Conservation (phyloP, 92 coral and sea anemone species). For the Phymanthus crucifer region DNA sequence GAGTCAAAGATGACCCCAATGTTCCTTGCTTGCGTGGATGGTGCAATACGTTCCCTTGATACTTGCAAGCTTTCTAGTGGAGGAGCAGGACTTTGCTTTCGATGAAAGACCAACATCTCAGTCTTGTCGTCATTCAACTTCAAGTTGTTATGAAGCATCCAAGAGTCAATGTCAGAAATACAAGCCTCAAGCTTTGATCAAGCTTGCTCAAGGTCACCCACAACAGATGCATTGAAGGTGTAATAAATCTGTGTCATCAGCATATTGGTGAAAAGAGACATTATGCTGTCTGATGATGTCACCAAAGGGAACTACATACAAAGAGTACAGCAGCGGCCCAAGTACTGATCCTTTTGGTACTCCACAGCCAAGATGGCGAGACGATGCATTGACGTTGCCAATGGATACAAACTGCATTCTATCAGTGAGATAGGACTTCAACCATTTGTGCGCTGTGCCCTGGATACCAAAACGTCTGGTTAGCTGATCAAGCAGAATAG, state of each 20-base stretch:
- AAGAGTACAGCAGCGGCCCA: neutral
- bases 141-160: neutral
- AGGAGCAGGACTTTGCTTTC: neutral
- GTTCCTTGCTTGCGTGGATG: neutral
- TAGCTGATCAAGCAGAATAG: neutral
- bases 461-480: neutral
- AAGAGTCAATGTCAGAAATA: neutral
- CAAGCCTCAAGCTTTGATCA: neutral
- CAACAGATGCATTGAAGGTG: neutral
- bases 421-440: too few species aligned
- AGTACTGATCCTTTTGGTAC: neutral
- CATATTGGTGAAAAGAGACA: neutral
- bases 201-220: neutral
- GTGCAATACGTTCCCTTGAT: neutral
- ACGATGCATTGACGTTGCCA: neutral
- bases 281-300: neutral
- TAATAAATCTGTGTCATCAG: neutral
- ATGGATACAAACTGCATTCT: neutral
- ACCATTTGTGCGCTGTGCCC: neutral
- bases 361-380: neutral
- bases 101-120: neutral
- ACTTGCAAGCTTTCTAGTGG: neutral
- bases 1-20: neutral
- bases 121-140: neutral
- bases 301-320: neutral